These are phyloP conservation scores for Oligia fasciuncula DNA, from an alignment of 2,888 invertebrate species.

Conservation along the genomic window DNA sequence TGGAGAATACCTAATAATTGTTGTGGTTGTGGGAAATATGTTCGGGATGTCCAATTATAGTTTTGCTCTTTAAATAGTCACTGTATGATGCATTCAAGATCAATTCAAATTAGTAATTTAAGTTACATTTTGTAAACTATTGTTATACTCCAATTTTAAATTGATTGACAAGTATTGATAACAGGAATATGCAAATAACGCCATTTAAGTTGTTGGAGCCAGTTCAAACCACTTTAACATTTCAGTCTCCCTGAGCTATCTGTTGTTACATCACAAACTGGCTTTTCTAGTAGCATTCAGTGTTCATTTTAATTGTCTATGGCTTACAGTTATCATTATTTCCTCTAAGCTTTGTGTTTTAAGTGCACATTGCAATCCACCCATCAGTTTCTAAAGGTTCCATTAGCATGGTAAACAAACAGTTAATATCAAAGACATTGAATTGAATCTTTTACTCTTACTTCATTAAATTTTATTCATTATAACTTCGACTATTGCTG, in stretches of 20 bases:
- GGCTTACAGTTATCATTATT: slow-evolving; percentile 3
- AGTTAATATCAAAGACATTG: not conserved
- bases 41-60: slow-evolving; percentile 31
- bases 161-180: slow-evolving; percentile 35
- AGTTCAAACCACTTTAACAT: slow-evolving; percentile 33
- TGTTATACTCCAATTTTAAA: slow-evolving; percentile 17
- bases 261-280: slow-evolving; percentile 32
- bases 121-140: not conserved
- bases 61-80: slow-evolving; percentile 32
- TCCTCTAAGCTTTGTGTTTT: not conserved
- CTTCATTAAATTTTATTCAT: not conserved
- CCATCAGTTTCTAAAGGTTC: not conserved
- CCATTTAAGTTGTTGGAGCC: not conserved
- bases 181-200: slow-evolving; percentile 4
- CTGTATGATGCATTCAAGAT: not conserved
- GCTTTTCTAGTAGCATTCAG: slow-evolving; percentile 32
- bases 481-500: not conserved
- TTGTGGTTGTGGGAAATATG: slow-evolving; percentile 27
- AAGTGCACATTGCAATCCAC: not conserved
- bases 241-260: slow-evolving; percentile 11
- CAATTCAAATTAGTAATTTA: not conserved
- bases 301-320: slow-evolving; percentile 24
- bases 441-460: not conserved
- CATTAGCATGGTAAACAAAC: not conserved
- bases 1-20: not conserved